Evolutionary conservation across 2,888 invertebrate genomes (phyloP), one percentile per base, ranked within the genome.

Genomic region (Nomada hirtipes): DNA sequence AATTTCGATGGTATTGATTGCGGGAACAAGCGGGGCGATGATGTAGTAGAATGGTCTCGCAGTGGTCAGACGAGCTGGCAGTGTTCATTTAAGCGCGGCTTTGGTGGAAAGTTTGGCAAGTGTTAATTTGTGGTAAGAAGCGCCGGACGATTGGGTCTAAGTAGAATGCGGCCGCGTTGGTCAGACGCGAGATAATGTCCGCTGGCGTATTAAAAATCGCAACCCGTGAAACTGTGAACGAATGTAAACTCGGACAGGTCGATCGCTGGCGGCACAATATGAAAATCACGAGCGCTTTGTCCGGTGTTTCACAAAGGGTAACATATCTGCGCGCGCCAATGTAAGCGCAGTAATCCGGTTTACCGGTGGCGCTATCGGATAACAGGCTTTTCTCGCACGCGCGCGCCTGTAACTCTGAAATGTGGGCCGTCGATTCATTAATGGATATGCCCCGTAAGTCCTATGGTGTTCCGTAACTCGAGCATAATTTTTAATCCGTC

Each of bases 401-500:
- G 53, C 15, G 55, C 53, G 29, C 61, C 65, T 65, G 65, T 79
- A 77, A 84, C 76, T 63, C 84, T 77, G 82, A 87, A 87, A 81
- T 81, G 76, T 81, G 75, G 83, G 60, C 71, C 83, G 83, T 77
- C 83, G 85, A 85, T 86, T 86, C 80, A 83, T 83, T 85, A 76
- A 50, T 72, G 63, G 67, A 76, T 67, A 85, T 70, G 71, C 75
- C 68, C 70, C 70, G 81, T 73, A 75, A 77, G 75, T 70, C 61
- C 71, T 57, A 75, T 77, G 67, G 64, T 50, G 50, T 63, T 18
- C 70, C 80, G 76, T 73, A 87, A 87, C 81, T 81, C 83, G 67
- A 50, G 81, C 81, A 83, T 86, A 75, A 87, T 83, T 87, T 87
- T 87, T 85, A 87, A 87, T 85, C 79, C 80, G 42, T 50, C 57